phyloP scores from a whole-genome alignment of 1,140 invertebrate species.

The Vanessa tameamea region DNA sequence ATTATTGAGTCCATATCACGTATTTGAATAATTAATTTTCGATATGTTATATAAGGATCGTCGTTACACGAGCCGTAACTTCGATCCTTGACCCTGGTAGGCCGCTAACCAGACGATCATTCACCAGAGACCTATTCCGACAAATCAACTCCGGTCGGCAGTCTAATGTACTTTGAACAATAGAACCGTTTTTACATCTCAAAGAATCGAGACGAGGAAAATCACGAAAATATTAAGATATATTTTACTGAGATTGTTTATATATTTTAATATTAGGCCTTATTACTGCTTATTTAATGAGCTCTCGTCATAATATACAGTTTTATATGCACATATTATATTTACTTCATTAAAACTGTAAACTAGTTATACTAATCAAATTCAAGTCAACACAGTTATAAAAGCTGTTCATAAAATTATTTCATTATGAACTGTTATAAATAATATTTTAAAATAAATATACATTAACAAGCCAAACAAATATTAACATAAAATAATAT shows the following conservation, averaged over 20 bases:
- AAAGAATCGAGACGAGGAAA: neutral
- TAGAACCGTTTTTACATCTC: neutral
- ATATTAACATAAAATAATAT: too few species aligned
- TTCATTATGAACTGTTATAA: neutral
- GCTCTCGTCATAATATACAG: neutral
- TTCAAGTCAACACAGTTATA: neutral
- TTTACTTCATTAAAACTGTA: neutral
- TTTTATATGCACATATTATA: conserved; percentile 1
- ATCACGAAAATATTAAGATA: neutral
- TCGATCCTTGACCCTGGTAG: conserved; percentile 56
- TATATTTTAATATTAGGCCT: neutral
- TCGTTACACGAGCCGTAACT: conserved; percentile 40
- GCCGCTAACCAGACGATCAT: conserved; percentile 43
- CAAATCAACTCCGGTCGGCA: conserved; percentile 9
- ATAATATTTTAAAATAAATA: too few species aligned
- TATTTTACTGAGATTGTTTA: neutral
- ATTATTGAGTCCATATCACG: too few species aligned
- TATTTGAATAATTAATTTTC: neutral
- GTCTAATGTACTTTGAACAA: neutral
- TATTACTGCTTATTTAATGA: neutral
- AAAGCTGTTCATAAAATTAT: neutral
- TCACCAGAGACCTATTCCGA: conserved; percentile 48
- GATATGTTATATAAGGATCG: neutral
- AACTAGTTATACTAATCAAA: neutral
- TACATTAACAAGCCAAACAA: too few species aligned